These are phyloP conservation scores for Hyles euphorbiae DNA, from an alignment of 1,140 invertebrate genomes.

Conservation along the genomic window DNA sequence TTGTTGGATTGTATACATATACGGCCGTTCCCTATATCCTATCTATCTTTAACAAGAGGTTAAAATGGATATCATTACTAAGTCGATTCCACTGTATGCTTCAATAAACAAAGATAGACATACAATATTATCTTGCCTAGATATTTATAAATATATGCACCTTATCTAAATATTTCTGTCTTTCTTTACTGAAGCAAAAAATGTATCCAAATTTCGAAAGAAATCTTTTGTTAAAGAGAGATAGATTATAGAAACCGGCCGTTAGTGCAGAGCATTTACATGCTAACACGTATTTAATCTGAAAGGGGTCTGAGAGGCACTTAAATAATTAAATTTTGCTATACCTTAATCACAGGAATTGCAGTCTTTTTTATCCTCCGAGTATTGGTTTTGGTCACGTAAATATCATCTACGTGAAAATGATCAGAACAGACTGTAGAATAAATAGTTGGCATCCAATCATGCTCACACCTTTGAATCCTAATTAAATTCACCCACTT, in stretches of 20 bases:
- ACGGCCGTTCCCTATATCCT: too few species aligned
- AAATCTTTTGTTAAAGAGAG: too few species aligned
- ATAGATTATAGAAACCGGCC: too few species aligned
- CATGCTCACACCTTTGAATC: constrained; percentile 11
- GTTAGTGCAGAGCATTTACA: neutral
- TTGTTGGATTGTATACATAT: too few species aligned
- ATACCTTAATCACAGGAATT: neutral
- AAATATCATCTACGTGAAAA: constrained; percentile 13
- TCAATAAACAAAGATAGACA: too few species aligned
- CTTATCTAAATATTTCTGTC: too few species aligned
- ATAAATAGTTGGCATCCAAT: constrained; percentile 16
- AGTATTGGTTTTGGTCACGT: constrained; percentile 11
- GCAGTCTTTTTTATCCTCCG: constrained; percentile 1
- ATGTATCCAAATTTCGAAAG: too few species aligned
- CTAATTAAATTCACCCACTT: constrained; percentile 16
- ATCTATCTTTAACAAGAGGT: too few species aligned
- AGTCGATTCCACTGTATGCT: neutral
- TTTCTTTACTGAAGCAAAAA: too few species aligned
- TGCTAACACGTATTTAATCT: neutral
- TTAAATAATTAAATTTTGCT: neutral
- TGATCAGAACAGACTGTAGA: constrained; percentile 17
- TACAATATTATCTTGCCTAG: too few species aligned
- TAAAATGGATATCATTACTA: too few species aligned
- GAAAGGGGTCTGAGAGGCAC: neutral
- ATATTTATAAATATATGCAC: too few species aligned